Evolutionary conservation across 2,113 vertebrate species (phyloP).

Genomic region (Gorsachius goisagi): DNA sequence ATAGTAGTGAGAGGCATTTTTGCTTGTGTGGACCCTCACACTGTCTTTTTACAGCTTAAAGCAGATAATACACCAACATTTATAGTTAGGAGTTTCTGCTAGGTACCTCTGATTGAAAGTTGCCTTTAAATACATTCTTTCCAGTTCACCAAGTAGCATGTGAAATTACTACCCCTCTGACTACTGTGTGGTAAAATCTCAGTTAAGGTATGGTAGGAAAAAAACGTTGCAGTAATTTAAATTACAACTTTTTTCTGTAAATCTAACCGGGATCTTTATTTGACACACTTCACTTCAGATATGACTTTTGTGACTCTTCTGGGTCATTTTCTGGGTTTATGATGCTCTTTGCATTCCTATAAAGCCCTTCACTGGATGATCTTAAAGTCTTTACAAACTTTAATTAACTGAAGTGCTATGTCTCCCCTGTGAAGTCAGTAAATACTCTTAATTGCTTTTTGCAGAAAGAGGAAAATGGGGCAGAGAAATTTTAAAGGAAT

Average conservation of each 20-base stretch:
- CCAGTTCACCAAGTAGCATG: neutral
- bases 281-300: neutral
- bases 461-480: neutral
- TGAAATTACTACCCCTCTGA: neutral
- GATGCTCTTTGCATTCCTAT: neutral
- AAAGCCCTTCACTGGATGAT: neutral
- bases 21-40: neutral
- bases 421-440: neutral
- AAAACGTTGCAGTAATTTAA: neutral
- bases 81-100: neutral
- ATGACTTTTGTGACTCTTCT: neutral
- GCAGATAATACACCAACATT: neutral
- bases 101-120: neutral
- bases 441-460: slow-evolving; percentile 1
- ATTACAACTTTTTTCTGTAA: neutral
- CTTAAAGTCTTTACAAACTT: neutral
- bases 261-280: neutral
- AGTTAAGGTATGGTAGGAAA: neutral
- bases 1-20: neutral
- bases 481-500: neutral
- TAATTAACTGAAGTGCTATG: neutral
- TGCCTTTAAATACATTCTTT: neutral
- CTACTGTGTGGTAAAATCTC: neutral
- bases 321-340: slow-evolving; percentile 19
- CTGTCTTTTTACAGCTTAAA: neutral